These are phyloP conservation scores for Cyphomyrus plagiostoma DNA, from an alignment of 2,113 vertebrate species.

Conservation along the genomic window DNA sequence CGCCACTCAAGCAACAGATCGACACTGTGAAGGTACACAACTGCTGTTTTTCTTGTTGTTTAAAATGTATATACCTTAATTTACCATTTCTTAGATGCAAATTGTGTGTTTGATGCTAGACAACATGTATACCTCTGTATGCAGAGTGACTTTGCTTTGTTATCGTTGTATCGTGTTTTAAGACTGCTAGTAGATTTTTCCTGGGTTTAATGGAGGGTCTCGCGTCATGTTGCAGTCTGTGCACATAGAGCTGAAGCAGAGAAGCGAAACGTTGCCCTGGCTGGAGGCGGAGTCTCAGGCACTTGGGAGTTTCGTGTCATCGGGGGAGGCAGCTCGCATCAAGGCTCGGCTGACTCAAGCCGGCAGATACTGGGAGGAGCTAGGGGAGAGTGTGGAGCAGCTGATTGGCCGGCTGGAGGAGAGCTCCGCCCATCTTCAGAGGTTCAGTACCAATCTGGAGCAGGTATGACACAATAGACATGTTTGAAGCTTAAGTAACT, in stretches of 20 bases:
- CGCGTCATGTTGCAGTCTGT: constrained; percentile 53
- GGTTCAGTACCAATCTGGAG: constrained; percentile 68
- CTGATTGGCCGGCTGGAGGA: constrained; percentile 70
- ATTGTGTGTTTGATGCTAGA: not conserved
- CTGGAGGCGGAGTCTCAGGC: constrained; percentile 75
- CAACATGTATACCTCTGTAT: not conserved
- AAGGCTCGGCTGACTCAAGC: constrained; percentile 85
- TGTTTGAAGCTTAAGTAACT: not conserved
- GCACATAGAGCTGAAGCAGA: constrained; percentile 61
- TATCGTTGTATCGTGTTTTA: not conserved
- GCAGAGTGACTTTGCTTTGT: not conserved
- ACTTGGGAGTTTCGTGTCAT: constrained; percentile 77
- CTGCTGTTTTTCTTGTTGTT: not conserved
- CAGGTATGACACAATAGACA: constrained; percentile 59
- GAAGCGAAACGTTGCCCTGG: constrained; percentile 54
- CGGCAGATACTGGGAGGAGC: constrained; percentile 83
- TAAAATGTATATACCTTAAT: not conserved
- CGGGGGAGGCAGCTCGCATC: constrained; percentile 80
- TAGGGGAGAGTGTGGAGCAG: constrained; percentile 71
- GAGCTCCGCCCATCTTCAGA: constrained; percentile 70
- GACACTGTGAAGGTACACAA: constrained; percentile 74
- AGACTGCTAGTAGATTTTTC: not conserved
- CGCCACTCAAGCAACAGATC: constrained; percentile 74
- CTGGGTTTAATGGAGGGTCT: not conserved
- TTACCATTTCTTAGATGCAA: not conserved